These are phyloP conservation scores for Gastrophryne carolinensis DNA, from an alignment of 2,797 vertebrate species.

Conservation along the genomic window DNA sequence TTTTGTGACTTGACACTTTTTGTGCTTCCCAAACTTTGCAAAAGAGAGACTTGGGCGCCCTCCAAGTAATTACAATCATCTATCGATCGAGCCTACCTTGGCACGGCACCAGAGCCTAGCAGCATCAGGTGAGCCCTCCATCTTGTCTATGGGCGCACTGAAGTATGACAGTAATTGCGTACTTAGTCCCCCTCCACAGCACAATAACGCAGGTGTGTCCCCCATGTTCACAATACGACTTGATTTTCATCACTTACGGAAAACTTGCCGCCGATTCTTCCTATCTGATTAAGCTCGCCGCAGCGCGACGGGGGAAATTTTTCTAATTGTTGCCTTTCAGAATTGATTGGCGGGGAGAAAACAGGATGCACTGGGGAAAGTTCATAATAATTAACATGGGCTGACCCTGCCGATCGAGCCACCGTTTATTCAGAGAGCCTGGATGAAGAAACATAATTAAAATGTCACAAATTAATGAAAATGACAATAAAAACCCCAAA, in stretches of 20 bases:
- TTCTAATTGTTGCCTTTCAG: conserved; percentile 11
- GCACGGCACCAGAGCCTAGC: neutral
- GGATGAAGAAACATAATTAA: conserved; percentile 28
- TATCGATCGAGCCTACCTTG: conserved; percentile 1
- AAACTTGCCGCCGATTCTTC: neutral
- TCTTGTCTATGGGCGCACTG: neutral
- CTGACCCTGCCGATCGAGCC: neutral
- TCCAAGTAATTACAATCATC: conserved; percentile 34
- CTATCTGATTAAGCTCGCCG: conserved; percentile 1
- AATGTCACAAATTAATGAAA: conserved; percentile 40
- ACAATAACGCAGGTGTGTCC: conserved; percentile 4
- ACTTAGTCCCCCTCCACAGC: neutral
- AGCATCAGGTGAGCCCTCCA: conserved; percentile 15
- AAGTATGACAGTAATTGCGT: neutral
- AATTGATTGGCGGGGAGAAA: conserved; percentile 1
- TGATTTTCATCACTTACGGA: neutral
- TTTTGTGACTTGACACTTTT: neutral
- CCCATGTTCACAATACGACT: neutral
- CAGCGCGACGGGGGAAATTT: neutral
- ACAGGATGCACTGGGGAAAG: conserved; percentile 1
- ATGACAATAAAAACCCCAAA: neutral
- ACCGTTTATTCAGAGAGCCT: neutral
- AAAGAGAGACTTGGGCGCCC: neutral
- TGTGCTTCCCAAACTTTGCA: neutral
- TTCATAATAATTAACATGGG: conserved; percentile 20